Percentiles rank a stretch among this genome's conserved stretches.
phyloP scores from a whole-genome alignment of 1,140 invertebrate genomes.

The Lepeophtheirus salmonis region DNA sequence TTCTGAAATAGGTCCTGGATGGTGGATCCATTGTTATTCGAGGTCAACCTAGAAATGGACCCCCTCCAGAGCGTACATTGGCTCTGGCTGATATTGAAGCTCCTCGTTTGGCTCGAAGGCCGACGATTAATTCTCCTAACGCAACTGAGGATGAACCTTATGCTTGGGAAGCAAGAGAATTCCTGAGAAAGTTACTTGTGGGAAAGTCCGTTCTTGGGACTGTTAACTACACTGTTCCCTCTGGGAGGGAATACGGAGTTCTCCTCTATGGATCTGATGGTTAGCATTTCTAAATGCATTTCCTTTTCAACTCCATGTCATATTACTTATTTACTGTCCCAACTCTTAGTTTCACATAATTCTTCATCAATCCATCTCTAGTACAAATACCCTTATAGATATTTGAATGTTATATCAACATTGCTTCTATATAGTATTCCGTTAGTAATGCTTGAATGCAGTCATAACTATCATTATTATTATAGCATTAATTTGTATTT shows the following conservation, averaged over 20 bases:
- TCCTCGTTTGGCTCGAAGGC: conserved; percentile 47
- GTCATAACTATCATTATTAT: too few relatives aligned
- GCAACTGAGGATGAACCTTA: conserved; percentile 74
- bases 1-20: conserved; percentile 43
- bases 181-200: conserved; percentile 70
- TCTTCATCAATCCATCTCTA: too few relatives aligned
- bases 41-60: conserved; percentile 50
- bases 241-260: conserved; percentile 8
- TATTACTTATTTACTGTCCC: too few relatives aligned
- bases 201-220: conserved; percentile 52
- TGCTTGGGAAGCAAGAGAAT: conserved; percentile 91
- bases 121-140: conserved; percentile 30
- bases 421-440: too few relatives aligned
- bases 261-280: neutral
- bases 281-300: too few relatives aligned
- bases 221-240: conserved; percentile 31
- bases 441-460: too few relatives aligned
- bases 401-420: too few relatives aligned
- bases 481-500: too few relatives aligned
- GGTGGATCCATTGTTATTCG: conserved; percentile 59
- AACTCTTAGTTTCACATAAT: too few relatives aligned
- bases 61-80: conserved; percentile 74
- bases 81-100: conserved; percentile 73
- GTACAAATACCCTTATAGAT: too few relatives aligned
- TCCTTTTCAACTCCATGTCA: too few relatives aligned